These are phyloP conservation scores for Lymantria monacha DNA, from an alignment of 2,888 invertebrate genomes.

Conservation along the genomic window DNA sequence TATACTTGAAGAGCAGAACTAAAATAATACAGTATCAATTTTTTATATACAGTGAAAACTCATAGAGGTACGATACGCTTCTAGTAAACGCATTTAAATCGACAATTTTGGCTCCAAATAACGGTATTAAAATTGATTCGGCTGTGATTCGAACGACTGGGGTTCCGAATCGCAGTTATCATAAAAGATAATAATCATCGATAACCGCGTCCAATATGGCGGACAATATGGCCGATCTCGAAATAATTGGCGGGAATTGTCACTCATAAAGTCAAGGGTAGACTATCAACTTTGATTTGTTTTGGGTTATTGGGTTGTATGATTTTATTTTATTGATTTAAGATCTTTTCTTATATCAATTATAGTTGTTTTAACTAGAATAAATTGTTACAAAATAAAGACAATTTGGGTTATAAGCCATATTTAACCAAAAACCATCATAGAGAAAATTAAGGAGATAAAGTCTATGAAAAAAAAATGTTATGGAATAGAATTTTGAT, in stretches of 20 bases:
- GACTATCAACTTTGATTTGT: conserved; percentile 21
- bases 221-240: conserved; percentile 29
- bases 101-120: conserved; percentile 31
- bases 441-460: too few relatives aligned
- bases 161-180: conserved; percentile 35
- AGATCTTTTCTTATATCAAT: neutral
- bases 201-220: conserved; percentile 42
- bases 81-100: conserved; percentile 41
- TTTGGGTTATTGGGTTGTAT: conserved; percentile 11
- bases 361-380: neutral
- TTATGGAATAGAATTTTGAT: too few relatives aligned
- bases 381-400: neutral
- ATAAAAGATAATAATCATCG: conserved; percentile 53
- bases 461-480: too few relatives aligned
- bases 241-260: conserved; percentile 45
- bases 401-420: too few relatives aligned
- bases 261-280: conserved; percentile 13
- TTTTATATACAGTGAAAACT: conserved; percentile 13
- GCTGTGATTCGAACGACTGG: conserved; percentile 17
- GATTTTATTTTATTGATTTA: neutral
- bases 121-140: conserved; percentile 46
- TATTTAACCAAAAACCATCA: too few relatives aligned
- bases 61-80: conserved; percentile 15
- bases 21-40: conserved; percentile 13
- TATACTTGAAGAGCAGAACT: conserved; percentile 28